A percentile compares a stretch with the other conserved stretches of the same genome.
These are phyloP conservation scores for Anser brachyrhynchus DNA, from an alignment of 2,113 vertebrate genomes.

Conservation along the genomic window DNA sequence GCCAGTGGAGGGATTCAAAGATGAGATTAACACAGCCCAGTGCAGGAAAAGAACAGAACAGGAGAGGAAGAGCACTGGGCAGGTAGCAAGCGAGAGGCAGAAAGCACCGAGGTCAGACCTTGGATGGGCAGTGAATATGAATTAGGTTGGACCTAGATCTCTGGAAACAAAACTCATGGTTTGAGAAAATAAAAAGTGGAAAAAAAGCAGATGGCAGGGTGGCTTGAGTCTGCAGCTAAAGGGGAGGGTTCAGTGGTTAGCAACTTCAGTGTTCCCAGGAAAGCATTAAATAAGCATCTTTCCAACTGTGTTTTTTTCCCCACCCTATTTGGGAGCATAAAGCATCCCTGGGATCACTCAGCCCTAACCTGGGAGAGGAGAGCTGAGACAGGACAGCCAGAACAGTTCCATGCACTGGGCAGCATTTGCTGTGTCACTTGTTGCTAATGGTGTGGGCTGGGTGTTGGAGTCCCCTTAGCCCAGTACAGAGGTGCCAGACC, in stretches of 20 bases:
- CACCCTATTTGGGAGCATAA: neutral
- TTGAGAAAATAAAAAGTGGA: neutral
- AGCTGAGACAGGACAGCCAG: neutral
- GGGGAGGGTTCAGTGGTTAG: neutral
- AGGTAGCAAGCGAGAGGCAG: neutral
- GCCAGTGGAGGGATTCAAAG: neutral
- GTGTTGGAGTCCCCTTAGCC: neutral
- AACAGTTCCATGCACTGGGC: neutral
- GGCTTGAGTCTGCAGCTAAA: neutral
- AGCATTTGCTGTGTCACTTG: neutral
- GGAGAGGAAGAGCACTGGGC: neutral
- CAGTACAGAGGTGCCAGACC: neutral
- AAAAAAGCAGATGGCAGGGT: neutral
- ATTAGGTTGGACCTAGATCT: neutral
- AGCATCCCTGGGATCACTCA: neutral
- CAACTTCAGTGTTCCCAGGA: neutral
- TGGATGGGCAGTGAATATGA: fast-evolving
- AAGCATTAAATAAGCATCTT: neutral
- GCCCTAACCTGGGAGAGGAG: neutral
- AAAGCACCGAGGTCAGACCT: neutral
- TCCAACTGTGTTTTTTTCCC: neutral
- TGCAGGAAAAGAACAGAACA: neutral
- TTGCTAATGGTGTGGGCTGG: neutral
- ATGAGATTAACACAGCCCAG: neutral
- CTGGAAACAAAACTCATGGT: neutral